A percentile compares a stretch with the other conserved stretches of the same genome.
These are phyloP conservation scores for Pygmarrhopalites habei DNA, from an alignment of 1,140 invertebrate species.

Conservation along the genomic window DNA sequence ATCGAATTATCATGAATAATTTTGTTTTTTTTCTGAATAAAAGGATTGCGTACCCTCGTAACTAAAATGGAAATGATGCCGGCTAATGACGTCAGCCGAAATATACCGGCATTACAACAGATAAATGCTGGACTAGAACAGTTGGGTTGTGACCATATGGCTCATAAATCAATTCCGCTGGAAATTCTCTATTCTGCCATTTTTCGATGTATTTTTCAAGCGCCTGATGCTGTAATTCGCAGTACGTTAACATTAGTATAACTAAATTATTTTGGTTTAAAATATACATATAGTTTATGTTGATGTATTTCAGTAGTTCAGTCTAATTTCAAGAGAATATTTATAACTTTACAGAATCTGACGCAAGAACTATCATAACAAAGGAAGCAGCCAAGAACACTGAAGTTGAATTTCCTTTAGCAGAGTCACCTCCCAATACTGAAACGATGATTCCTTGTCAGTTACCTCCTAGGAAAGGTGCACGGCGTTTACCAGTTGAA, in stretches of 20 bases:
- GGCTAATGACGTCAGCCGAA: neutral
- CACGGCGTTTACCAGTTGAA: too few species aligned
- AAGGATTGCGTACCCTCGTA: neutral
- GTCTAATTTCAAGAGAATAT: too few species aligned
- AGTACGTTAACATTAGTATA: neutral
- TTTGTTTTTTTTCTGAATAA: neutral
- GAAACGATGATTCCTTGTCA: too few species aligned
- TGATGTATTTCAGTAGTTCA: neutral
- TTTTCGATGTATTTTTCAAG: neutral
- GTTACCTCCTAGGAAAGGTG: too few species aligned
- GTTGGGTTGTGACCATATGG: neutral
- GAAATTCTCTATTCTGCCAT: slow-evolving; percentile 1
- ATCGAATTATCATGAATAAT: neutral
- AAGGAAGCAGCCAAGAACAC: too few species aligned
- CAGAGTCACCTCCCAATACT: too few species aligned
- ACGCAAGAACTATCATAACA: too few species aligned
- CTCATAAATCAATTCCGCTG: neutral
- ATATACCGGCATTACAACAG: neutral
- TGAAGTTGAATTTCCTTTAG: too few species aligned
- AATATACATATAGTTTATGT: neutral
- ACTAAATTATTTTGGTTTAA: neutral
- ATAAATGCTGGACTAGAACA: neutral
- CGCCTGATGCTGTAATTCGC: neutral
- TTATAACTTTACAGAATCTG: too few species aligned
- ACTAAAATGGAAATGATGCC: slow-evolving; percentile 11